Conservation (phyloP, 2,888 invertebrate species). For the Deladenus siricidicola region DNA sequence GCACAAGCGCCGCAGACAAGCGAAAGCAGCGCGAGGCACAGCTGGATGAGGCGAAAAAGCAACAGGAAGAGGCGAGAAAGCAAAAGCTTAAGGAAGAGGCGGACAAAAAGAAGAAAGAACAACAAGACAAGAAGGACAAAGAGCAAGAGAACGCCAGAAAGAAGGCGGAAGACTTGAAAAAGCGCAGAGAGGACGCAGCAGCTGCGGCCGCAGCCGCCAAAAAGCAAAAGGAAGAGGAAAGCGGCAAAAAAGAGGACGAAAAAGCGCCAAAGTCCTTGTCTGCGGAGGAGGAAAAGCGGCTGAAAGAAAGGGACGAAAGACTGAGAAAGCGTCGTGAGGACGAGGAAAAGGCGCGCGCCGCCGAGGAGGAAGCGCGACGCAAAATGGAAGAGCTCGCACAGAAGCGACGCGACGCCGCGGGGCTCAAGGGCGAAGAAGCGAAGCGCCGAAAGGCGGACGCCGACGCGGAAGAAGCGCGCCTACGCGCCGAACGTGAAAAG, state of each 20-base stretch:
- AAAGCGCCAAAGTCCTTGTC: not conserved
- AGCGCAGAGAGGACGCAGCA: slow-evolving; percentile 9
- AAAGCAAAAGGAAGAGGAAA: slow-evolving; percentile 4
- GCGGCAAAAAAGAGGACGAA: slow-evolving; percentile 2
- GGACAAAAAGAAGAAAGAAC: slow-evolving; percentile 17
- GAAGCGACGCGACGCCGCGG: slow-evolving; percentile 12
- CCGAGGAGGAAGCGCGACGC: slow-evolving; percentile 3
- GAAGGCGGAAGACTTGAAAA: slow-evolving; percentile 24
- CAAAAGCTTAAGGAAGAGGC: slow-evolving; percentile 11
- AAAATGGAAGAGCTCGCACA: slow-evolving; percentile 14
- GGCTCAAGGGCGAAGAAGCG: slow-evolving; percentile 24
- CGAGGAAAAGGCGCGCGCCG: slow-evolving; percentile 21
- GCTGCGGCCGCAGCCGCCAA: slow-evolving; percentile 2
- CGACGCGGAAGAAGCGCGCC: no score
- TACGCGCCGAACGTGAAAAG: no score
- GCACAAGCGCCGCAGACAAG: not conserved
- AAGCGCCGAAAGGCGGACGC: not conserved
- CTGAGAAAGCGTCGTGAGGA: slow-evolving; percentile 19
- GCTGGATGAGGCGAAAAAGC: not conserved
- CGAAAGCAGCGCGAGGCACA: not conserved
- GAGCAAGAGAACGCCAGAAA: slow-evolving; percentile 26
- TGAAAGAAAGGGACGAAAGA: slow-evolving; percentile 22
- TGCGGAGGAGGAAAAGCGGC: slow-evolving; percentile 4
- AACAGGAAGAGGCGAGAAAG: slow-evolving; percentile 9
- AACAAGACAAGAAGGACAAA: slow-evolving; percentile 25